Evolutionary conservation across 2,797 vertebrate genomes (phyloP).

Genomic region (Selene dorsalis): DNA sequence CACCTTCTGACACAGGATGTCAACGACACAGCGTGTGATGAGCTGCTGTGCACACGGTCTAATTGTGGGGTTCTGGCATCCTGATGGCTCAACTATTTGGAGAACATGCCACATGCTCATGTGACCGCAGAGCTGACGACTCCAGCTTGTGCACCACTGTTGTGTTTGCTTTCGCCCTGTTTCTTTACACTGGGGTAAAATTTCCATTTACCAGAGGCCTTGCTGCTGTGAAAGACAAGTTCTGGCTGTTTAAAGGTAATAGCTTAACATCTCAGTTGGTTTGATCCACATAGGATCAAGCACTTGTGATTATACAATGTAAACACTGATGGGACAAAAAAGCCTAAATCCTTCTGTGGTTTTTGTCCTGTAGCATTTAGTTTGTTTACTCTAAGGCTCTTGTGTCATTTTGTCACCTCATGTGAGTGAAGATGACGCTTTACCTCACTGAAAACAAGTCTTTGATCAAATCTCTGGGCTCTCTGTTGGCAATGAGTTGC

Average conservation of each 20-base stretch:
- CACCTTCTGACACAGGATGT: slow-evolving; percentile 61
- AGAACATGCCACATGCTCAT: slow-evolving; percentile 23
- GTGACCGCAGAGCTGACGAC: slow-evolving; percentile 16
- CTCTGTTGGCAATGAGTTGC: background rate
- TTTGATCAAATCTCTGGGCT: slow-evolving; percentile 13
- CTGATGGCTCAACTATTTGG: slow-evolving; percentile 34
- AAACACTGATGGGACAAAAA: background rate
- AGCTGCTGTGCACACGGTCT: slow-evolving; percentile 29
- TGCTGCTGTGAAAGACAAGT: background rate
- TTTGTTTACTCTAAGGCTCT: slow-evolving; percentile 4
- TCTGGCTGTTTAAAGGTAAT: background rate
- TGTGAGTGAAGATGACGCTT: background rate
- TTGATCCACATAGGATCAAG: background rate
- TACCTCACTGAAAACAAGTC: background rate
- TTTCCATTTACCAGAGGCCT: background rate
- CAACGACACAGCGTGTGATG: slow-evolving; percentile 32
- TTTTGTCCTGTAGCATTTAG: too few species aligned
- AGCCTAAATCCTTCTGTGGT: background rate
- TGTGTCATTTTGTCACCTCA: slow-evolving; percentile 5
- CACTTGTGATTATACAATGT: too few species aligned
- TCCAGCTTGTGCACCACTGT: background rate
- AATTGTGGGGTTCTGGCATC: slow-evolving; percentile 41
- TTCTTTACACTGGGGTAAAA: background rate
- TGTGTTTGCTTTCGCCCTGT: background rate
- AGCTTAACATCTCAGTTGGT: background rate